Base-by-base conservation (phyloP, 2,888 invertebrate genomes). In the Stegophylla sp. region DNA sequence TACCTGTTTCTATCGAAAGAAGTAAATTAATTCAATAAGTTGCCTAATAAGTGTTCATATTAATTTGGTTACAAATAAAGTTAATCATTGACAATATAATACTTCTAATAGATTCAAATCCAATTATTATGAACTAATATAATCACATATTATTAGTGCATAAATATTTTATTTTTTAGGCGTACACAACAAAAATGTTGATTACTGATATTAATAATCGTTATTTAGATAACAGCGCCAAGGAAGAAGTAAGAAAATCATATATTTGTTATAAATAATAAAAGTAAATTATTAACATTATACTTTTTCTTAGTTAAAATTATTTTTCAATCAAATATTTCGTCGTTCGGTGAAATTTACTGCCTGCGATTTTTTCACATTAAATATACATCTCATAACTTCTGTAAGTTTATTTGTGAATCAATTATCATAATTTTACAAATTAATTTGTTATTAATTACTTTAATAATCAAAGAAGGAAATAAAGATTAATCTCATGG, bases 341-440 rank as follows among this genome's bases (percentile, higher is more conserved):
- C 84, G 84, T 82, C 84, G 84, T 61, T 84, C 84, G 43, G 83
- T 86, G 56, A 83, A 83, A 34, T 86, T 86, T 63, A 84, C 85
- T 26, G 85, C 85, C 7, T 84, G 84, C 41, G 85, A 85, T 48
- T 84, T 85, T 67, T 86, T 86, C 34, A 82, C 83, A 5, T 82
- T 86, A 7, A 85, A 86, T 82, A 84, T 85, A 12, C 85, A 83
- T 59, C 82, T 86, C 3, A 82, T 86, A 20, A 85, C 85, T 82
- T 84, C 85, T 83, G 86, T 86, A 82, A 85, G 85, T 83, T 15
- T 56, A 23, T 34, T 7, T 3, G 7, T 34, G 34, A 34, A 5
- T 34, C 34, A 23, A 20, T 23, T 5, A 56, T 23, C 20, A 13
- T 15, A 45, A 45, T 4, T 34, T 34, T 34, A 34, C 7, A 34